phyloP scores from a whole-genome alignment of 2,797 vertebrate genomes.

The Momotus momota region DNA sequence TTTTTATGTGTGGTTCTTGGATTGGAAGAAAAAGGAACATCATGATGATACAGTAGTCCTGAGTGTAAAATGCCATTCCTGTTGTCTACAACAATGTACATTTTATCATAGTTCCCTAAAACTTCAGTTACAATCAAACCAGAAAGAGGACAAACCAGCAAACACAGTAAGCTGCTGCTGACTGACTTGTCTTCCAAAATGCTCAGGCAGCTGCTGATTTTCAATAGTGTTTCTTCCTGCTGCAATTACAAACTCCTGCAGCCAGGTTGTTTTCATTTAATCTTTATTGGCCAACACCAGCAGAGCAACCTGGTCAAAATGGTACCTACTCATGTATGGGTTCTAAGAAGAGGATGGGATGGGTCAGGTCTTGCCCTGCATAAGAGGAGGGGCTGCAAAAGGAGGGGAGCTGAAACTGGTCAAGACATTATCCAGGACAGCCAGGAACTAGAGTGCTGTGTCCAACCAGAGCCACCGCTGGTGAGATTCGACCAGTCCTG shows the following conservation, averaged over 20 bases:
- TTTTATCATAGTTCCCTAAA: background rate
- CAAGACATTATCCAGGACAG: background rate
- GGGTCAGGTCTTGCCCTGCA: background rate
- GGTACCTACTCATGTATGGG: too few species aligned
- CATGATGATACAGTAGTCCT: background rate
- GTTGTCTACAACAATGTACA: background rate
- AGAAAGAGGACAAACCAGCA: background rate
- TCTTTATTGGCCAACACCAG: background rate
- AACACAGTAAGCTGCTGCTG: background rate
- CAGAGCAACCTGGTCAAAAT: background rate
- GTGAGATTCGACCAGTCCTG: rapidly evolving
- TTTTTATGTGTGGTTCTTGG: background rate
- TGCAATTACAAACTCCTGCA: background rate
- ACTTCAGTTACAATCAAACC: background rate
- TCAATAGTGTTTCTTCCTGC: background rate
- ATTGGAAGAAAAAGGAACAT: background rate
- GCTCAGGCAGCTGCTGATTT: background rate
- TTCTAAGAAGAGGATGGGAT: background rate
- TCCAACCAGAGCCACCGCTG: background rate
- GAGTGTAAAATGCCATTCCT: background rate
- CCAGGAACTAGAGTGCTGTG: rapidly evolving
- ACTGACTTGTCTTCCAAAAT: background rate
- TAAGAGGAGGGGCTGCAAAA: background rate
- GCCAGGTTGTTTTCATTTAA: background rate
- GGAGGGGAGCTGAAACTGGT: background rate